phyloP scores from a whole-genome alignment of 2,888 invertebrate genomes.

The Tipula vernalis region DNA sequence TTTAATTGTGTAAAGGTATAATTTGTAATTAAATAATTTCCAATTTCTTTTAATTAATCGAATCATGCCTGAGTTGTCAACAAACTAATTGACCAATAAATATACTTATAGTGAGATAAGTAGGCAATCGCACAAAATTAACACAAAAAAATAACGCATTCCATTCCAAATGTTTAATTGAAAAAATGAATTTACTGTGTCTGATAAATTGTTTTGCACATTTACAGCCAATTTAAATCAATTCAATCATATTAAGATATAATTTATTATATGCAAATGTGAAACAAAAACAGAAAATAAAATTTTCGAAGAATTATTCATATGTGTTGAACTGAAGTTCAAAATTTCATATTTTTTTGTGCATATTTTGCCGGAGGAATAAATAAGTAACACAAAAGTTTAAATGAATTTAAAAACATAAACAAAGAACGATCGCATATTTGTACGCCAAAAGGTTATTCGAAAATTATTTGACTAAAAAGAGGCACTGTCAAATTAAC shows the following conservation, averaged over 20 bases:
- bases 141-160: neutral
- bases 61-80: neutral
- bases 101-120: neutral
- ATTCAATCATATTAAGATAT: neutral
- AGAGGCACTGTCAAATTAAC: no score
- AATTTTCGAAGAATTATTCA: neutral
- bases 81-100: neutral
- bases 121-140: neutral
- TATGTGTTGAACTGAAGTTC: neutral
- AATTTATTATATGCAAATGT: neutral
- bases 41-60: neutral
- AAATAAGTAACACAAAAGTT: neutral
- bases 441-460: no score
- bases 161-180: neutral
- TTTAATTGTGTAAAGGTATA: neutral
- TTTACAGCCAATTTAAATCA: neutral
- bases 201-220: neutral
- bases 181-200: neutral
- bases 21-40: neutral
- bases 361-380: neutral
- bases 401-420: neutral
- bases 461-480: no score
- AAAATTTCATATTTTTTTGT: neutral
- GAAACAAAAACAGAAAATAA: neutral
- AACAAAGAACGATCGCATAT: neutral